Conservation (phyloP, 2,797 vertebrate species). For the Sciurus vulgaris region DNA sequence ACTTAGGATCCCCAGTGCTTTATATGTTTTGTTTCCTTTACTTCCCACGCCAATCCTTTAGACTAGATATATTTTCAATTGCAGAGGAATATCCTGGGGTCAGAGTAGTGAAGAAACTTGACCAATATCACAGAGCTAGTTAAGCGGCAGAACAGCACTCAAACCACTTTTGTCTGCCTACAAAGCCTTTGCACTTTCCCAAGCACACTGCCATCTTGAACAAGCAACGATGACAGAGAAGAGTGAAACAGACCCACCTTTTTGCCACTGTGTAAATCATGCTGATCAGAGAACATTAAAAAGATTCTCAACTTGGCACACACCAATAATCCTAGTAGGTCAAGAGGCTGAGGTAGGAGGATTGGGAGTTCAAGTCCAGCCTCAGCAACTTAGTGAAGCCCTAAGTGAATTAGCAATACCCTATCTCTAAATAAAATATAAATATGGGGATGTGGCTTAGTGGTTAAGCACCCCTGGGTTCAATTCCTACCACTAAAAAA, state of each 20-base stretch:
- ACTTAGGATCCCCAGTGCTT: neutral
- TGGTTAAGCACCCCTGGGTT: too few relatives aligned
- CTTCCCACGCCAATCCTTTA: neutral
- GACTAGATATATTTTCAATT: neutral
- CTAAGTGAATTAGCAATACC: too few relatives aligned
- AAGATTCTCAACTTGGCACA: too few relatives aligned
- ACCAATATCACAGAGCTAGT: neutral
- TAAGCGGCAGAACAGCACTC: neutral
- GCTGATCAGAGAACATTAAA: neutral
- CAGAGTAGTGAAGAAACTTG: conserved; percentile 40
- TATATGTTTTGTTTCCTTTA: neutral
- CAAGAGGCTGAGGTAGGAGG: too few relatives aligned
- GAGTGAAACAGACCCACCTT: neutral
- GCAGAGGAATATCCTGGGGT: neutral
- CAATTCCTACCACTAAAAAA: too few relatives aligned
- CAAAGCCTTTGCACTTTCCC: neutral
- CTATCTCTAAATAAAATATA: too few relatives aligned
- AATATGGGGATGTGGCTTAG: too few relatives aligned
- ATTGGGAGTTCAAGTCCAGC: too few relatives aligned
- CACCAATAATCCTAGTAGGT: too few relatives aligned
- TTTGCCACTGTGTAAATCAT: neutral
- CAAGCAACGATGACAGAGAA: neutral
- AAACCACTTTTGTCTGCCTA: too few relatives aligned
- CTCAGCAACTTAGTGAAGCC: too few relatives aligned
- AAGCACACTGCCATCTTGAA: fast-evolving